phyloP scores from a whole-genome alignment of 2,113 vertebrate species.

The Probosciger aterrimus region DNA sequence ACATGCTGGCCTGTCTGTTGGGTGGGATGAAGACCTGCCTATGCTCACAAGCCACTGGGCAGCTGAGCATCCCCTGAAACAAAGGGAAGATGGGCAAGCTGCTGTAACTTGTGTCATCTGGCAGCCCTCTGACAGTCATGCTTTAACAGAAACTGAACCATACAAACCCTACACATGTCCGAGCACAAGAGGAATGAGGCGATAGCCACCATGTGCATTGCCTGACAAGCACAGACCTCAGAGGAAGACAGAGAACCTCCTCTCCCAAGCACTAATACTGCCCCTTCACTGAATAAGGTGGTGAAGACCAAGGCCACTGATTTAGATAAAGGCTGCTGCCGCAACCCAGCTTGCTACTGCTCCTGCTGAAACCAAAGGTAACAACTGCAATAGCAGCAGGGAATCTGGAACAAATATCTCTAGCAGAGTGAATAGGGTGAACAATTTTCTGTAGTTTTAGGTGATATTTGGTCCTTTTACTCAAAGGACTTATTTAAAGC shows the following conservation, averaged over 20 bases:
- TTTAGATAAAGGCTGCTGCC: fast-evolving
- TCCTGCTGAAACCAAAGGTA: background rate
- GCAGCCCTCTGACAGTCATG: background rate
- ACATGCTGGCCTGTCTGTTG: too few species aligned
- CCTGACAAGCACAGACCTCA: background rate
- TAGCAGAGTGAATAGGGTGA: background rate
- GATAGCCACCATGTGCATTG: background rate
- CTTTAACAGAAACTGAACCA: fast-evolving
- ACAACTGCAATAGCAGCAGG: background rate
- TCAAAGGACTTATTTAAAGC: background rate
- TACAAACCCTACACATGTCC: background rate
- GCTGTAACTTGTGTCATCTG: fast-evolving
- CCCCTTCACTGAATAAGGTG: background rate
- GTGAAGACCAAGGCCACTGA: fast-evolving
- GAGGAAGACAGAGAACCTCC: background rate
- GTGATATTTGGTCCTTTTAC: background rate
- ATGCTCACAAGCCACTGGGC: background rate
- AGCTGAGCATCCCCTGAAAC: background rate
- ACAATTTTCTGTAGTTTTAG: background rate
- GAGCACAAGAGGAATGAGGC: background rate
- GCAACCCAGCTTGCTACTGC: background rate
- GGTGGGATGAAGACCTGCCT: background rate
- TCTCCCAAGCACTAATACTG: background rate
- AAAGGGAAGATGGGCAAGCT: background rate
- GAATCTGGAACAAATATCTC: background rate